Base-by-base conservation (phyloP, 2,888 invertebrate genomes). In the Drosophila formosana region DNA sequence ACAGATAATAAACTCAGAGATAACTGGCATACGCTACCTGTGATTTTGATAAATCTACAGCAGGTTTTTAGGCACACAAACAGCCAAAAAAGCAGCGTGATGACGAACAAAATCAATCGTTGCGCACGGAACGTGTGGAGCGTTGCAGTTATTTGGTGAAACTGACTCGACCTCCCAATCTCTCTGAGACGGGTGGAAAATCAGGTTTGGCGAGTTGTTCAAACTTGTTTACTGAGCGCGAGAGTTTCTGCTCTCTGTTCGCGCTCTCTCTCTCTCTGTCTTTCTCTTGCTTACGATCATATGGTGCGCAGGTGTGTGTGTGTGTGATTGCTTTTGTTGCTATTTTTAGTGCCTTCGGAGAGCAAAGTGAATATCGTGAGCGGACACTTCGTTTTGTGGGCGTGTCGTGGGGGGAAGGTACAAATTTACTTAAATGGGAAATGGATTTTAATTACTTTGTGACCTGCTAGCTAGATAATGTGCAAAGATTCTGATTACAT, bases 21-120 rank as follows among this genome's bases (percentile, higher is more conserved):
- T 32, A 41, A 34, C 18, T 34, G 45, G 28, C n/a, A 34, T 28
- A 45, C 18, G 18, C 26, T 67, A 66, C 73, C 62, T 61, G 49
- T 18, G 26, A 26, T 43, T 50, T 46, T n/a, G 25, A 49, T 23
- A 83, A 80, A 80, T 87, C n/a, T 89, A 57, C 77, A 57, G 84
- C 81, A 81, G 72, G 69, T 79, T 83, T 85, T 85, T 85, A 86
- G 85, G 89, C 85, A 87, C 53, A 74, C 58, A 63, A 80, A 63
- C 79, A 46, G 58, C 65, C 51, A 53, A 71, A 39, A 41, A 28
- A 71, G 34, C 37, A 28, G 3, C 39, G 39, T 18, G 11, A 13
- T 18, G 1, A 37, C 37, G 13, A 41, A 13, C 5, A 41, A 3
- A 7, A 13, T 7, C 18, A 18, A 5, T n/a, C 56, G 39, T 52